Percentiles rank a stretch among this genome's conserved stretches.
Conservation (phyloP, 2,888 invertebrate species). For the Metacarcinus magister region DNA sequence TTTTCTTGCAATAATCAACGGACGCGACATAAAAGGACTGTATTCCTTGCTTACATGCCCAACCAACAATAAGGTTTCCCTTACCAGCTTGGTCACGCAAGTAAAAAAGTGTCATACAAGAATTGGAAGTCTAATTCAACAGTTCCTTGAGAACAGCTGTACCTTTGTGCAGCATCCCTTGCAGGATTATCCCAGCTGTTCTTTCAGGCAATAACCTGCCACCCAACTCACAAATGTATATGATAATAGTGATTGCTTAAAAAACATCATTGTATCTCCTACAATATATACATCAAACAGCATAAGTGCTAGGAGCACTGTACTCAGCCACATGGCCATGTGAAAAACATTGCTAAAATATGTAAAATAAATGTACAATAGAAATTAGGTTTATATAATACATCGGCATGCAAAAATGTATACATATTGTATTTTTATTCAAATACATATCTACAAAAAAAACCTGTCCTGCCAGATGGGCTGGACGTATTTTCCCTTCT, state of each 20-base stretch:
- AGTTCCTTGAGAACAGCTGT: conserved; percentile 26
- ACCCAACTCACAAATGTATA: not conserved
- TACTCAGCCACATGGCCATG: not conserved
- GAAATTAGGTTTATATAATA: not conserved
- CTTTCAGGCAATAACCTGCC: not conserved
- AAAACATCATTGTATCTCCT: not conserved
- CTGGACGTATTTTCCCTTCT: too few relatives aligned
- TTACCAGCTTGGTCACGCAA: conserved; percentile 21
- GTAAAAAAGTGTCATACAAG: not conserved
- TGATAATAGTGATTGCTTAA: not conserved
- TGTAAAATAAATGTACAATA: not conserved
- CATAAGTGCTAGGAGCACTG: not conserved
- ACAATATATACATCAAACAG: not conserved
- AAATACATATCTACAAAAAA: not conserved
- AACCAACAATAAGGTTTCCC: conserved; percentile 41
- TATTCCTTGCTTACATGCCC: conserved; percentile 15
- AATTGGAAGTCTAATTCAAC: conserved; percentile 15
- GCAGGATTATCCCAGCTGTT: not conserved
- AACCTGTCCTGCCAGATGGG: not conserved
- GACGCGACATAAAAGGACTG: conserved; percentile 29
- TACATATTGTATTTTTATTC: not conserved
- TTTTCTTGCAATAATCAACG: conserved; percentile 37
- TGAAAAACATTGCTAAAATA: not conserved
- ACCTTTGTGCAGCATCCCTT: not conserved
- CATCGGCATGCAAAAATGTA: not conserved